A percentile compares a stretch with the other conserved stretches of the same genome.
phyloP scores from a whole-genome alignment of 2,888 invertebrate species.

The Apantesis nais region DNA sequence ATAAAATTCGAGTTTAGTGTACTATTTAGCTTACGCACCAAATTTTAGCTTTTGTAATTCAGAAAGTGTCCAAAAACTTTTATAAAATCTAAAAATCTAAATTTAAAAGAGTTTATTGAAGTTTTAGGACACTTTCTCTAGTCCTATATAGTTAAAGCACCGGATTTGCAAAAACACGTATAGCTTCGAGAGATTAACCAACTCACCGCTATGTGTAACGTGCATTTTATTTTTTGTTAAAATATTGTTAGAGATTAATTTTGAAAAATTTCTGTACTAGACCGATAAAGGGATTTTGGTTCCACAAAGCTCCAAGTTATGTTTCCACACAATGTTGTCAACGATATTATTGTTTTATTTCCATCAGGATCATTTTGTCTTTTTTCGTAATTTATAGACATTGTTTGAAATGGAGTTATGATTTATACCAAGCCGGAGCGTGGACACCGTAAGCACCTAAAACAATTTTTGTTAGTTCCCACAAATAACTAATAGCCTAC shows the following conservation, averaged over 20 bases:
- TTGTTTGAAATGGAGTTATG: slow-evolving; percentile 62
- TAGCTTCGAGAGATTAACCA: neutral
- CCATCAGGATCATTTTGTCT: slow-evolving; percentile 56
- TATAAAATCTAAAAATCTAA: no score
- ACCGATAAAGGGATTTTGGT: neutral
- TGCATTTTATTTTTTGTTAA: no score
- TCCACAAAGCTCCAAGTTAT: slow-evolving; percentile 21
- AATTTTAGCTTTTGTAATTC: no score
- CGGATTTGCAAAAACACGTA: neutral
- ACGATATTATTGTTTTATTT: slow-evolving; percentile 50
- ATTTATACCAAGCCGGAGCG: slow-evolving; percentile 62
- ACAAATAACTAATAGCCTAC: slow-evolving; percentile 30
- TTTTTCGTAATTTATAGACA: slow-evolving; percentile 63
- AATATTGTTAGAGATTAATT: neutral
- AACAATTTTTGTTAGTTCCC: slow-evolving; percentile 51
- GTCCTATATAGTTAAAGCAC: neutral
- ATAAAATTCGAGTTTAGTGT: no score
- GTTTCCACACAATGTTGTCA: slow-evolving; percentile 14
- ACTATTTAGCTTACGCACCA: no score
- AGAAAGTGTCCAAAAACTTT: no score
- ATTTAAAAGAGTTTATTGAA: no score
- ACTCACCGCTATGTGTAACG: neutral
- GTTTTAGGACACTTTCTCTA: no score
- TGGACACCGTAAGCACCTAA: slow-evolving; percentile 42
- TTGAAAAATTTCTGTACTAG: neutral